Evolutionary conservation across 2,113 vertebrate genomes (phyloP), one percentile per base, ranked within the genome.

Genomic region (Microtus richardsoni): DNA sequence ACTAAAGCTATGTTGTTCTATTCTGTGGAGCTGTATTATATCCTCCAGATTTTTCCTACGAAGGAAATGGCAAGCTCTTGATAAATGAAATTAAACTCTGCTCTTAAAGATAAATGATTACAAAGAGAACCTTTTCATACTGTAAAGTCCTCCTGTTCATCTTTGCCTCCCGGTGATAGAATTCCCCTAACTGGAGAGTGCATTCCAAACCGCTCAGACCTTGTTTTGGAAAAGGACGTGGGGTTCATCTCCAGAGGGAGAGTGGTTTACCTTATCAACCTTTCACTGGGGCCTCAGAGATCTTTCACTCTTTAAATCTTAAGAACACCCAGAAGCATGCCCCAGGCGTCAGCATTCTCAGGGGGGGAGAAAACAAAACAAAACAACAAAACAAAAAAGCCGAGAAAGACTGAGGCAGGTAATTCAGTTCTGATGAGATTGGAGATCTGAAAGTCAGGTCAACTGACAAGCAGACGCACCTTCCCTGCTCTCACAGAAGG

Each of bases 271-370:
- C 98, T 98, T 98, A 98, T 98, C 98, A 91, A 96, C 98, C 98
- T 98, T 98, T 98, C 98, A 98, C 98, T 97, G 97, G 98, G 98
- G 97, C 97, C 97, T 94, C 94, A 93, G 97, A 98, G 98, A 98
- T 98, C 98, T 98, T 98, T 98, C 98, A 98, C 98, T 98, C 97
- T 98, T 97, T 97, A 98, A 98, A 95, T 86, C 96, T 98, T 97
- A 96, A 98, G 98, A 99, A 98, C 98, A 98, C 98, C 98, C 98
- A 98, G 98, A 97, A 98, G 98, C 96, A 98, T 95, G 98, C 98
- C 98, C 97, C 93, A 88, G 98, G 98, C 98, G 97, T 98, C 95
- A 97, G 96, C 96, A 97, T 97, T 98, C 96, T 97, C 95, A 91
- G 49, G 87, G 47, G 87, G 92, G 85, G 10, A 7, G 24, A 3